These are phyloP conservation scores for Chlorospingus semifuscus DNA, from an alignment of 2,797 vertebrate genomes.

Conservation along the genomic window DNA sequence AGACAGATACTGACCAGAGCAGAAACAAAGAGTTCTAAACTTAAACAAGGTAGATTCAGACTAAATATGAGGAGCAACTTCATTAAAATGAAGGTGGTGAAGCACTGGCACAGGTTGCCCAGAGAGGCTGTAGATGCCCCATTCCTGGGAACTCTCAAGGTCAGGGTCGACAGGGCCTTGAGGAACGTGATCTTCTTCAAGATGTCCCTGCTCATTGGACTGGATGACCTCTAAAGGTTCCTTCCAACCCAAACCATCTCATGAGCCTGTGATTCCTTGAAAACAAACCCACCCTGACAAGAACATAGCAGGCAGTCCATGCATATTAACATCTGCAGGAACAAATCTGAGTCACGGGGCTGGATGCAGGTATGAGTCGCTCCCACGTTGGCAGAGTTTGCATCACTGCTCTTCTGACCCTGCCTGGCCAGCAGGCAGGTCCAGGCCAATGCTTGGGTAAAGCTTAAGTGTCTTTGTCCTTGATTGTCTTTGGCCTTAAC, in stretches of 20 bases:
- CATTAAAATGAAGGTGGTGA: neutral
- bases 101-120: neutral
- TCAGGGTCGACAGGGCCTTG: neutral
- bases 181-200: neutral
- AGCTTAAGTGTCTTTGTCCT: neutral
- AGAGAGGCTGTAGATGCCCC: neutral
- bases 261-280: neutral
- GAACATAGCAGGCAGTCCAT: neutral
- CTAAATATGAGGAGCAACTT: neutral
- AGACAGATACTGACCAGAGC: neutral
- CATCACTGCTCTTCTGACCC: neutral
- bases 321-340: neutral
- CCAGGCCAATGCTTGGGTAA: neutral
- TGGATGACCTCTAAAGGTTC: neutral
- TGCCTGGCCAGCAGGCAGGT: neutral
- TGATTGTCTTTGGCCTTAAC: neutral
- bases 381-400: neutral
- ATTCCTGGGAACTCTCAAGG: neutral
- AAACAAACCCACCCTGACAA: neutral
- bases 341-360: neutral
- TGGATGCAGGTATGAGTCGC: rapidly evolving
- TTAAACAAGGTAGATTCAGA: neutral
- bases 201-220: neutral
- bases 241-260: neutral
- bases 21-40: neutral